Evolutionary conservation across 2,113 vertebrate species (phyloP), one percentile per base, ranked within the genome.

Genomic region (Cettia cetti): DNA sequence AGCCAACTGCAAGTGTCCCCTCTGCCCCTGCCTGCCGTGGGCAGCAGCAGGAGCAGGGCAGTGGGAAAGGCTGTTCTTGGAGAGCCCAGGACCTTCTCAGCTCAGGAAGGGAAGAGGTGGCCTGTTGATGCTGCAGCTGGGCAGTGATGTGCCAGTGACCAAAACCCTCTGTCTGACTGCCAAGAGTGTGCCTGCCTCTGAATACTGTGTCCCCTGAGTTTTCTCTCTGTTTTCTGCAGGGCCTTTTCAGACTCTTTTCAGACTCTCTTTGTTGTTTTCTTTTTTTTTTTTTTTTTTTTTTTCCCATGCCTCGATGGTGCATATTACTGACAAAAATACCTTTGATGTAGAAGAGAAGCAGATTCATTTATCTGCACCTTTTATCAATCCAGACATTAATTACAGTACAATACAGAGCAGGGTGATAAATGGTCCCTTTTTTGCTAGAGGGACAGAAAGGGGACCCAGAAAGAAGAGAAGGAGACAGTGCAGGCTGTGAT

Each of bases 181-280:
- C 74, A 69, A 11, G 54, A 95, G 28, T 0, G 0, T 8, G 2
- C 40, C 78, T 74, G 37, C 60, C 33, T 63, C 59, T 65, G 11
- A 56, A 28, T 27, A 8, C 31, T 50, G 8, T 31, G 47, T 84
- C 30, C 56, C 31, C 37, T 11, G 9, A 26, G n/a, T 42, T 92
- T 39, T 47, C 47, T 74, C 59, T 57, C 56, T 86, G 16, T 45
- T 86, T 79, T 80, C 54, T 86, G 10, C 23, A 44, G 53, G 42
- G n/a, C 15, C 24, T 79, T 93, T 68, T 87, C 45, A 88, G 44
- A 33, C 18, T 65, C 18, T 75, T 93, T 57, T 91, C 56, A 80
- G 35, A 23, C 11, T 64, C 13, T 42, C 40, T 42, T 42, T 15
- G 40, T 42, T 64, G 11, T 47, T 64, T 60, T 24, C 10, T 49